These are phyloP conservation scores for Hemistola chrysoprasaria DNA, from an alignment of 2,888 invertebrate species.

Conservation along the genomic window DNA sequence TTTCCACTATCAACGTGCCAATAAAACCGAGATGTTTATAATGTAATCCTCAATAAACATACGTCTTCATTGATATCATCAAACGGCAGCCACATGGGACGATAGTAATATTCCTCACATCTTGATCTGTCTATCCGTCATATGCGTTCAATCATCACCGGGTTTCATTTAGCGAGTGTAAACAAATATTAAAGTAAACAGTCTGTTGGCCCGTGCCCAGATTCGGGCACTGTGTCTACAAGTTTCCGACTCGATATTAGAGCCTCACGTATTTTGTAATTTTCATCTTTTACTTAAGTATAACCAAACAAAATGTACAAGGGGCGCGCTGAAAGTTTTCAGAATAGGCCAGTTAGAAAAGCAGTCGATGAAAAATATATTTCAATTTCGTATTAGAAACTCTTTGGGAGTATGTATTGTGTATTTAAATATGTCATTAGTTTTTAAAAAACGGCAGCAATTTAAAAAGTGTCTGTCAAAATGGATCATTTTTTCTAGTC, in stretches of 20 bases:
- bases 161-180: slow-evolving; percentile 31
- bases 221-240: slow-evolving; percentile 15
- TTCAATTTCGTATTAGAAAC: too few relatives aligned
- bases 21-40: slow-evolving; percentile 7
- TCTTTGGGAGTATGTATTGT: too few relatives aligned
- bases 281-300: too few relatives aligned
- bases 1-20: not conserved
- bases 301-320: too few relatives aligned
- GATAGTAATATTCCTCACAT: slow-evolving; percentile 12
- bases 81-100: slow-evolving; percentile 23
- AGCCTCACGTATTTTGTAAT: too few relatives aligned
- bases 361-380: too few relatives aligned
- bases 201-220: slow-evolving; percentile 38
- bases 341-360: too few relatives aligned
- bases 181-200: slow-evolving; percentile 35
- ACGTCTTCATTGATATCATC: slow-evolving; percentile 17
- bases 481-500: too few relatives aligned
- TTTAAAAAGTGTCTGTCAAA: too few relatives aligned
- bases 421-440: too few relatives aligned
- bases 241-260: slow-evolving; percentile 25
- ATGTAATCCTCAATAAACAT: slow-evolving; percentile 8
- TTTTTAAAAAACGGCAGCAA: too few relatives aligned
- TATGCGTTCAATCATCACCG: slow-evolving; percentile 28
- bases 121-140: slow-evolving; percentile 26
- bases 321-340: too few relatives aligned